Conservation (phyloP, 2,113 vertebrate species). For the Terrapene triunguis region DNA sequence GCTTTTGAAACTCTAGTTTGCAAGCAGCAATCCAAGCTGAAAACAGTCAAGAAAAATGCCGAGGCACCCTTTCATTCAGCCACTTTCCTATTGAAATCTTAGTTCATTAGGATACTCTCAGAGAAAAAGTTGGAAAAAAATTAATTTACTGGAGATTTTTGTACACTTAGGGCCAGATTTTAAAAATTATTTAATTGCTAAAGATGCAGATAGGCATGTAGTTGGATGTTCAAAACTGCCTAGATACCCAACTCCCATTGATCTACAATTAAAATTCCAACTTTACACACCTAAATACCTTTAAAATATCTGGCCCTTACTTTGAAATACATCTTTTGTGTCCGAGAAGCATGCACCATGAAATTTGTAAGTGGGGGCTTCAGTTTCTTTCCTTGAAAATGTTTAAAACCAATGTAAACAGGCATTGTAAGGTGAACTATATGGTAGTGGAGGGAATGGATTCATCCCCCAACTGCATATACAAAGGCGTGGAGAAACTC, state of each 20-base stretch:
- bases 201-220: neutral
- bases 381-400: neutral
- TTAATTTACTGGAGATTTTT: neutral
- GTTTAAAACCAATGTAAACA: neutral
- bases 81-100: neutral
- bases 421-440: neutral
- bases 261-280: neutral
- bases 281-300: neutral
- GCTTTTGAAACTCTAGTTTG: neutral
- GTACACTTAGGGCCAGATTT: neutral
- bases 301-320: neutral
- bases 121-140: neutral
- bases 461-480: neutral
- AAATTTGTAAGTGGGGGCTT: neutral
- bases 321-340: neutral
- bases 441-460: neutral
- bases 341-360: neutral
- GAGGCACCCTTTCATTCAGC: neutral
- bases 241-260: neutral
- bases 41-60: neutral
- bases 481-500: neutral
- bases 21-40: neutral
- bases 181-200: neutral
- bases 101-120: neutral
- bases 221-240: neutral